Evolutionary conservation across 2,113 vertebrate species (phyloP).

Genomic region (Pandion haliaetus): DNA sequence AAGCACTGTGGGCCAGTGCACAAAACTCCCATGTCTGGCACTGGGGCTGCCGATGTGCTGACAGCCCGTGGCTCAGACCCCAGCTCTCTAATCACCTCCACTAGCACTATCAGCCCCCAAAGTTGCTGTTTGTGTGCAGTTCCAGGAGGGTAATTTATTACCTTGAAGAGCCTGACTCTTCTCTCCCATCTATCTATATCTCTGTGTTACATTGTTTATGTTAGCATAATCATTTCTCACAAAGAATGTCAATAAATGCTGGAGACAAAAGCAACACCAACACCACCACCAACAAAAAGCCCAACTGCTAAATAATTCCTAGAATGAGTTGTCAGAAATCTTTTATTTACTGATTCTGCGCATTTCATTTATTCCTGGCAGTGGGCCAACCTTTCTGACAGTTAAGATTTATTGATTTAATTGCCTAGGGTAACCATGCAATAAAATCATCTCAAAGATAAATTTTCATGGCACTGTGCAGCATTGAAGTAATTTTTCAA

Average conservation of each 20-base stretch:
- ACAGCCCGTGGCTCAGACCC: neutral
- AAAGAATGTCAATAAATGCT: conserved; percentile 70
- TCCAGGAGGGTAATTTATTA: conserved; percentile 46
- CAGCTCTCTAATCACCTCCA: neutral
- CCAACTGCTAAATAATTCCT: conserved; percentile 87
- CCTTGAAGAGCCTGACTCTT: conserved; percentile 1
- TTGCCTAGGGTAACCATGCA: conserved; percentile 94
- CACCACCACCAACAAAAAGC: conserved; percentile 40
- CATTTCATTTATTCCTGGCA: conserved; percentile 88
- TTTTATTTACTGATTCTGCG: conserved; percentile 88
- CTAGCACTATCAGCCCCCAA: neutral
- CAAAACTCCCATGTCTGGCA: neutral
- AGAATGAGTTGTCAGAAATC: conserved; percentile 86
- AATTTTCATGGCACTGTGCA: conserved; percentile 86
- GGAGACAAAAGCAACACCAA: conserved; percentile 62
- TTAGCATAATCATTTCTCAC: conserved; percentile 71
- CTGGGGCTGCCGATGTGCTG: neutral
- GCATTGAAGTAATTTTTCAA: conserved; percentile 88
- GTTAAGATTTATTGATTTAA: conserved; percentile 95
- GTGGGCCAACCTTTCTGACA: conserved; percentile 81
- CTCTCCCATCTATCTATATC: conserved; percentile 27
- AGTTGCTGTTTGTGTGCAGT: neutral
- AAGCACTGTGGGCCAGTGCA: neutral
- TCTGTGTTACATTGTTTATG: conserved; percentile 29
- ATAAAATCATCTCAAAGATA: conserved; percentile 94